Conservation (phyloP, 2,113 vertebrate genomes). For the Nematolebias whitei region DNA sequence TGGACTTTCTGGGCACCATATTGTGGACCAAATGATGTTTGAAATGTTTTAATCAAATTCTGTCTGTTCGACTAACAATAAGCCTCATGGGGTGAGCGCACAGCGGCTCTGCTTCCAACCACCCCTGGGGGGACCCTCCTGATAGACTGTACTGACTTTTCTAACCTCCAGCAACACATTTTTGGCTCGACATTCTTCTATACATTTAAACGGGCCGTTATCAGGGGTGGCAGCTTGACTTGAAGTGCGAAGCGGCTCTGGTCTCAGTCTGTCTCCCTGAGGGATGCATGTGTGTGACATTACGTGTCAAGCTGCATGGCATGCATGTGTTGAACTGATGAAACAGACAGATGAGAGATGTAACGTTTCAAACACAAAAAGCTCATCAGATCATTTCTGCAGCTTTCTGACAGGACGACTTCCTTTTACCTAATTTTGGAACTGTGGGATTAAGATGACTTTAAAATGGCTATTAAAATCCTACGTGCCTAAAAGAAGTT, state of each 20-base stretch:
- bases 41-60: slow-evolving; percentile 84
- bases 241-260: slow-evolving; percentile 23
- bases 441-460: slow-evolving; percentile 34
- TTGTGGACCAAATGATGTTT: slow-evolving; percentile 80
- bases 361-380: background rate
- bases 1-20: slow-evolving; percentile 71
- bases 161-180: slow-evolving; percentile 54
- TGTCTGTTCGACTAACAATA: slow-evolving; percentile 84
- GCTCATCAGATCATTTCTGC: slow-evolving; percentile 29
- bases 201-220: slow-evolving; percentile 82
- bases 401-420: slow-evolving; percentile 22
- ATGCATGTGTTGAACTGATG: slow-evolving; percentile 37
- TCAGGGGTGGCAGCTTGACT: slow-evolving; percentile 56
- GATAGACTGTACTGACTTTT: slow-evolving; percentile 75
- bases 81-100: slow-evolving; percentile 61
- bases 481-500: slow-evolving; percentile 5
- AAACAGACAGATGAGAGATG: slow-evolving; percentile 25
- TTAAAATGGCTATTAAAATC: slow-evolving; percentile 4
- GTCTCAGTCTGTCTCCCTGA: slow-evolving; percentile 32
- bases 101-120: slow-evolving; percentile 67
- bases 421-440: slow-evolving; percentile 23
- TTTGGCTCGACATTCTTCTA: slow-evolving; percentile 25
- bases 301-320: slow-evolving; percentile 31
- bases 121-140: slow-evolving; percentile 72
- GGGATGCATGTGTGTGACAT: slow-evolving; percentile 22